A percentile compares a stretch with the other conserved stretches of the same genome.
Evolutionary conservation across 30 jellyfish, hydroid and myxozoan species (phyloP).

Genomic region (Mastigias papua): DNA sequence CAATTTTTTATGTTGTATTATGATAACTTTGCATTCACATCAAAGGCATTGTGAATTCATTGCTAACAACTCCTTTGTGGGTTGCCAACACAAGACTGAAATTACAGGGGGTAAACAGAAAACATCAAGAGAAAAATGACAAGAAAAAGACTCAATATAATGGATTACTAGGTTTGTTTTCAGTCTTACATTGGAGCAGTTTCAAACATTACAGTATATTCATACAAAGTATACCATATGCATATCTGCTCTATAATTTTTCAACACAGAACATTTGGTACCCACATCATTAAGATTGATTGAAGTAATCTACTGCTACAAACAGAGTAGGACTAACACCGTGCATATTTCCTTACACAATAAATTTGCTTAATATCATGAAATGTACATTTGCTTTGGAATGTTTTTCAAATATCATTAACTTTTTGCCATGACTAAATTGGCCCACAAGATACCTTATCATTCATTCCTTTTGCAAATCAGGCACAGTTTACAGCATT

Average conservation of each 20-base stretch:
- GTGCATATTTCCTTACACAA: no score
- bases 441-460: no score
- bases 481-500: slow-evolving; percentile 74
- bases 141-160: not conserved
- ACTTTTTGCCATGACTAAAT: no score
- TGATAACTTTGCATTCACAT: not conserved
- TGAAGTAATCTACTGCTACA: no score
- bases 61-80: slow-evolving; percentile 96
- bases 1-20: no score
- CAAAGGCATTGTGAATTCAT: slow-evolving; percentile 85
- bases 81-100: slow-evolving; percentile 94
- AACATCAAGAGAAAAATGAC: slow-evolving; percentile 3
- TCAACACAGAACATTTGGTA: no score
- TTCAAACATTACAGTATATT: not conserved
- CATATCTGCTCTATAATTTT: not conserved
- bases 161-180: slow-evolving; percentile 6
- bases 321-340: no score
- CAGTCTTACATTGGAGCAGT: not conserved
- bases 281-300: no score
- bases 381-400: no score
- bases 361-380: no score
- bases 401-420: no score
- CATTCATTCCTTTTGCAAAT: not conserved
- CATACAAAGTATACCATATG: no score
- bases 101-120: slow-evolving; percentile 77